Evolutionary conservation across 2,113 vertebrate species (phyloP).

Genomic region (Eleginops maclovinus): DNA sequence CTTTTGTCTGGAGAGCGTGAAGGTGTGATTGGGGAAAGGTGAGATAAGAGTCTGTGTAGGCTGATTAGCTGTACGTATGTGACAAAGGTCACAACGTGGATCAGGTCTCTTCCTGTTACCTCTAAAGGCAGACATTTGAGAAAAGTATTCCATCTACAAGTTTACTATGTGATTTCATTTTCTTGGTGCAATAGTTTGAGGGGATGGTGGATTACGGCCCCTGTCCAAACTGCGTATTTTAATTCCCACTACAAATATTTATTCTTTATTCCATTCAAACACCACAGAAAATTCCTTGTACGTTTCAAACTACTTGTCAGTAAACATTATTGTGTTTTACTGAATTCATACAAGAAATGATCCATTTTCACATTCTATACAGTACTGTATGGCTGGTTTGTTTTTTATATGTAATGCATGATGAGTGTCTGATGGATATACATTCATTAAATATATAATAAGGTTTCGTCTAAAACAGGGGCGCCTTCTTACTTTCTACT

Average conservation of each 20-base stretch:
- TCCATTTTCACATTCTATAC: too few relatives aligned
- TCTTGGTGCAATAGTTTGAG: background rate
- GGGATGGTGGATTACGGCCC: too few relatives aligned
- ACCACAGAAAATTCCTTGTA: too few relatives aligned
- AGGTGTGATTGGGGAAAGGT: slow-evolving; percentile 24
- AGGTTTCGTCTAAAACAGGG: too few relatives aligned
- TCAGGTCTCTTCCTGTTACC: slow-evolving; percentile 9
- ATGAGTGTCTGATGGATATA: background rate
- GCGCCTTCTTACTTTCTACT: too few relatives aligned
- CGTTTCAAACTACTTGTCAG: too few relatives aligned
- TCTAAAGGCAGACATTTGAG: background rate
- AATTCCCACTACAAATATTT: too few relatives aligned
- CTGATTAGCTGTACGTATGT: slow-evolving; percentile 21
- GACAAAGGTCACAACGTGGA: slow-evolving; percentile 3
- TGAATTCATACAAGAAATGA: background rate
- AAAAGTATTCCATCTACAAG: background rate
- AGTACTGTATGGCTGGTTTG: too few relatives aligned
- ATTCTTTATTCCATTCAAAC: too few relatives aligned
- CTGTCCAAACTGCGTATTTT: too few relatives aligned
- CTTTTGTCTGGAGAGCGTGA: slow-evolving; percentile 56
- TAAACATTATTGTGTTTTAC: too few relatives aligned
- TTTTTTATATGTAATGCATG: too few relatives aligned
- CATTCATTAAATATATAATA: background rate
- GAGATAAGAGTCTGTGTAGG: slow-evolving; percentile 18
- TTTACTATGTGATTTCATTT: background rate